These are phyloP conservation scores for Nephrotoma appendiculata DNA, from an alignment of 2,888 invertebrate species.

Conservation along the genomic window DNA sequence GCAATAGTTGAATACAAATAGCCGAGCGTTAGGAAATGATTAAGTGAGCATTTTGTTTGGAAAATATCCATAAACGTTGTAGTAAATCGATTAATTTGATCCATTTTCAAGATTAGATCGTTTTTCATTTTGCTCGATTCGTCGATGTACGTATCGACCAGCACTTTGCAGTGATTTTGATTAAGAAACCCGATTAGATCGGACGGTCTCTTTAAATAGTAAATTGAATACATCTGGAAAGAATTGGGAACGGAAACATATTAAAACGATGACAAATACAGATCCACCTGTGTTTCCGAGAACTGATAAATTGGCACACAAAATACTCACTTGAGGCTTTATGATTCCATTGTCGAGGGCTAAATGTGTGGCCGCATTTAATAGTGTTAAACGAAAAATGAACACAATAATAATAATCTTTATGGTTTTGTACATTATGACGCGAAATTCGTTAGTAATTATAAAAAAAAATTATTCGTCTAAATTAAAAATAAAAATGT, in stretches of 20 bases:
- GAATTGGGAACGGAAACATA: background rate
- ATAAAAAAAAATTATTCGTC: background rate
- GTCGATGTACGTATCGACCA: slow-evolving; percentile 24
- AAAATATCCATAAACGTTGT: slow-evolving; percentile 23
- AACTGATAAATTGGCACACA: background rate
- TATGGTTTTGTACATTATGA: background rate
- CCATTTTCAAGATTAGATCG: slow-evolving; percentile 25
- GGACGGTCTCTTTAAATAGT: slow-evolving; percentile 26
- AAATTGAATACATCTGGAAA: slow-evolving; percentile 25
- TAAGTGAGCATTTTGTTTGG: slow-evolving; percentile 26
- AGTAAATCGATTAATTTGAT: slow-evolving; percentile 25
- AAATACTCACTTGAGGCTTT: background rate
- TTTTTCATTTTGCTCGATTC: slow-evolving; percentile 21
- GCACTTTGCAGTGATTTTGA: slow-evolving; percentile 28
- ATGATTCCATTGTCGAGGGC: background rate
- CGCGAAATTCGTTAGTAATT: background rate
- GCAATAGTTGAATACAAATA: slow-evolving; percentile 18
- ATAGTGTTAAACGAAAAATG: background rate
- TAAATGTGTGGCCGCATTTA: background rate
- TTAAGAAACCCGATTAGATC: slow-evolving; percentile 27
- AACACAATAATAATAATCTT: background rate
- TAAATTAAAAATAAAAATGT: background rate
- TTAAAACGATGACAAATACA: background rate
- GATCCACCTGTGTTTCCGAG: background rate
- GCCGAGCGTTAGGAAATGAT: slow-evolving; percentile 23